Conservation (phyloP, 2,888 invertebrate species). For the Lordiphosa fenestrarum region DNA sequence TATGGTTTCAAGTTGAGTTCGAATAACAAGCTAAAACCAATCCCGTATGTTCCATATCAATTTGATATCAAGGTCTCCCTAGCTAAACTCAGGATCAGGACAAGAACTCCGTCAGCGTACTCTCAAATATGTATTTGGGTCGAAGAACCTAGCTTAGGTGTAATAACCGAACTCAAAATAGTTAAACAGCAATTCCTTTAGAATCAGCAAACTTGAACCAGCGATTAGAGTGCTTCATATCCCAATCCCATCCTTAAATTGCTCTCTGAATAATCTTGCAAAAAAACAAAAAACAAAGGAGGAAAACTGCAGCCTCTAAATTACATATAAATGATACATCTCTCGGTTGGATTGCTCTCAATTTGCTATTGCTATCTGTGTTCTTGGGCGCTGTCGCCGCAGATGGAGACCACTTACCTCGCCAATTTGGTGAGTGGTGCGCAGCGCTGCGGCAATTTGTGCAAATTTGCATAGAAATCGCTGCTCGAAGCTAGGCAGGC, state of each 20-base stretch:
- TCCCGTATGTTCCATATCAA: no score
- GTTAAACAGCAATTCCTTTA: not conserved
- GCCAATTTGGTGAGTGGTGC: conserved; percentile 79
- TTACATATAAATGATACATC: conserved; percentile 1
- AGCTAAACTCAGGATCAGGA: no score
- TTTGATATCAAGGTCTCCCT: no score
- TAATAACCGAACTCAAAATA: no score
- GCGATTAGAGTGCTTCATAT: not conserved
- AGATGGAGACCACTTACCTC: conserved; percentile 77
- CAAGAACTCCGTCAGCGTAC: no score
- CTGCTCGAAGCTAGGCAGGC: conserved; percentile 83
- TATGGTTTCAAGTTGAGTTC: no score
- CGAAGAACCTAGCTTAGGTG: no score
- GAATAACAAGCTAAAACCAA: no score
- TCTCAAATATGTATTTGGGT: no score
- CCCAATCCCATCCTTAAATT: conserved; percentile 17
- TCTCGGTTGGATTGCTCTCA: conserved; percentile 11
- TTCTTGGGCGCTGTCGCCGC: not conserved
- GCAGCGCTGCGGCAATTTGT: conserved; percentile 82
- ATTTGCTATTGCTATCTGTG: conserved; percentile 2
- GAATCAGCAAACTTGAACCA: not conserved
- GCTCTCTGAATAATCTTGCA: conserved; percentile 15
- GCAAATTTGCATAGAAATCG: conserved; percentile 84
- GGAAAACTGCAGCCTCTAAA: conserved; percentile 2
- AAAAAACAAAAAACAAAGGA: no score